A percentile compares a stretch with the other conserved stretches of the same genome.
Evolutionary conservation across 2,888 invertebrate genomes (phyloP).

Genomic region (Dynastes tityus): DNA sequence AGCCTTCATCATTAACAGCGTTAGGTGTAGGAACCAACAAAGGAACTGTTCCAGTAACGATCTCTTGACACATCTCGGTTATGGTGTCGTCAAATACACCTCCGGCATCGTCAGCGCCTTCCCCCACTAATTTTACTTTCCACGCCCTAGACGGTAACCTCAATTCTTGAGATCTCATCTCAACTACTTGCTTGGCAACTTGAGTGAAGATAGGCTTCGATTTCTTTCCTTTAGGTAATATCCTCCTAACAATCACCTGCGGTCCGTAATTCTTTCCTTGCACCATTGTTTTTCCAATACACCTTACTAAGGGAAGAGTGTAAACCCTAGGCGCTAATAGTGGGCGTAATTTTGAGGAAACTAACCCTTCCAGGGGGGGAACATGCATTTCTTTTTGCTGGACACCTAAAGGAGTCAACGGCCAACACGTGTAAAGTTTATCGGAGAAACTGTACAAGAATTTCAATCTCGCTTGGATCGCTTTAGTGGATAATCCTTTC

Average conservation of each 20-base stretch:
- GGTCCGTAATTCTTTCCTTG: constrained; percentile 79
- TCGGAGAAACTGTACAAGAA: constrained; percentile 78
- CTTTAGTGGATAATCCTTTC: constrained; percentile 70
- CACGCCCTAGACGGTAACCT: constrained; percentile 77
- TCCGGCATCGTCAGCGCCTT: constrained; percentile 80
- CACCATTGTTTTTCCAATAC: constrained; percentile 79
- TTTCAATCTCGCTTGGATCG: constrained; percentile 73
- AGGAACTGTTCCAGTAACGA: constrained; percentile 74
- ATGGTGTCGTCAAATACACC: constrained; percentile 82
- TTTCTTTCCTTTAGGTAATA: constrained; percentile 73
- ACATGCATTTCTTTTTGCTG: constrained; percentile 69
- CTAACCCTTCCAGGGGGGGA: constrained; percentile 69
- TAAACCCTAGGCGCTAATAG: constrained; percentile 76
- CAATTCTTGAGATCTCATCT: constrained; percentile 74
- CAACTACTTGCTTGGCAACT: constrained; percentile 77
- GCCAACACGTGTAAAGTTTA: constrained; percentile 76
- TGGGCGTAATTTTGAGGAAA: constrained; percentile 71
- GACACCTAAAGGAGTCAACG: constrained; percentile 71
- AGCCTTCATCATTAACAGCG: constrained; percentile 75
- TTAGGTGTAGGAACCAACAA: constrained; percentile 77
- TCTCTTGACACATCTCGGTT: constrained; percentile 79
- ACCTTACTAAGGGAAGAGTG: constrained; percentile 76
- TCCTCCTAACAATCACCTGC: constrained; percentile 76
- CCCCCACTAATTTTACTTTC: constrained; percentile 79
- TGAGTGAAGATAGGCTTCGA: constrained; percentile 77